Base-by-base conservation (phyloP, 2,888 invertebrate genomes). In the Dryadula phaetusa region DNA sequence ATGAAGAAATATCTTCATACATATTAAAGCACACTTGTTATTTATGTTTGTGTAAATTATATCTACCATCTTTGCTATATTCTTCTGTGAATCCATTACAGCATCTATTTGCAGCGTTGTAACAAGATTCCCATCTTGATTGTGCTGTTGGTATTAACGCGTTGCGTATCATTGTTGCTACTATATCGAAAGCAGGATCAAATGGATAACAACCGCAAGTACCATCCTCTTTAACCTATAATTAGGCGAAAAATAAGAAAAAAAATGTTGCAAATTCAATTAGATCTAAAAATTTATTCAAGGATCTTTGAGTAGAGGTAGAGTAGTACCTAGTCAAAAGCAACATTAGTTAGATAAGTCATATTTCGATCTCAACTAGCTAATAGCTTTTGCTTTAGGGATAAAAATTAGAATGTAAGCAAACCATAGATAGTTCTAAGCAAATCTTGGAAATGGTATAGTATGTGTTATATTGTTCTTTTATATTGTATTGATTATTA, bases 151-250 rank as follows among this genome's bases (percentile, higher is more conserved):
- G 56, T 6, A 56, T 40, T 40, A 56, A 22, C 22, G 40, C 40
- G 16, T 40, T 56, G n/a, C 56, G 56, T 40, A 56, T 40, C 10
- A n/a, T 25, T 2, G 7, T 40, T 0, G 82, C 77, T 3, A 92
- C 90, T 71, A 87, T 88, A 65, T 84, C 84, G 46, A 90, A 78
- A 8, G 81, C 81, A 10, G 90, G 89, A 72, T 93, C 92, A 75
- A 92, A 90, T 0, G 93, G 93, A 62, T 82, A 93, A 66, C 93
- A 93, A 4, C 87, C 90, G 65, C 90, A 90, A 1, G 84, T 84
- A 0, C 92, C 92, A 66, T 91, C 90, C 40, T 84, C 83, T 77
- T 88, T 90, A 0, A 81, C 81, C 92, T 92, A 37, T 10, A 37
- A 12, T 10, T 37, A 37, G 3, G n/a, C 6, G 6, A 72, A 18